Evolutionary conservation across 2,113 vertebrate genomes (phyloP).

Genomic region (Acanthisitta chloris): DNA sequence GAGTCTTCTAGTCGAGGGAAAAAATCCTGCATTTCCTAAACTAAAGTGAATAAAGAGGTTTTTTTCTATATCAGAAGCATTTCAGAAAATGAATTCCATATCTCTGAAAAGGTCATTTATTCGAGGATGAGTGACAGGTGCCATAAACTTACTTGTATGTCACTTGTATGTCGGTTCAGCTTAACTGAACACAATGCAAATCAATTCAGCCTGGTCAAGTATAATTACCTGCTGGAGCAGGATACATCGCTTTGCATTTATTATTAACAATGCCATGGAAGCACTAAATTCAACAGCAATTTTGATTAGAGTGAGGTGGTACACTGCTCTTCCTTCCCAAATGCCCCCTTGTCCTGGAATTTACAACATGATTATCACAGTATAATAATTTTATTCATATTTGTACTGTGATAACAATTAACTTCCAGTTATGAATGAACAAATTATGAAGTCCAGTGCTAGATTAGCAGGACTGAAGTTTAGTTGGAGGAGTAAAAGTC

Average conservation of each 20-base stretch:
- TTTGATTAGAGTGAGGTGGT: neutral
- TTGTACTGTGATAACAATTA: neutral
- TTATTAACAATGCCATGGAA: neutral
- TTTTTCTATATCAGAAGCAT: neutral
- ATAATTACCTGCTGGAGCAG: conserved; percentile 8
- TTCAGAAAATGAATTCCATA: conserved; percentile 38
- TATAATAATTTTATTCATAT: neutral
- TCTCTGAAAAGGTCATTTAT: conserved; percentile 8
- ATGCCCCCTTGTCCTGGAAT: neutral
- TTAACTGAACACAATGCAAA: conserved; percentile 31
- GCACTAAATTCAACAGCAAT: neutral
- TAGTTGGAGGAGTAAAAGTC: neutral
- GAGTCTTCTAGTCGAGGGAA: neutral
- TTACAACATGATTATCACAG: neutral
- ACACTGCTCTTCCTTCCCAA: neutral
- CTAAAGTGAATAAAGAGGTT: neutral
- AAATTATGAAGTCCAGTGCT: neutral
- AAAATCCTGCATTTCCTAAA: neutral
- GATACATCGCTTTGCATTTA: neutral
- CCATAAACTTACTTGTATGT: neutral
- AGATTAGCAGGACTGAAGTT: neutral
- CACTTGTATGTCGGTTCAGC: conserved; percentile 7
- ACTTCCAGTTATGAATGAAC: neutral
- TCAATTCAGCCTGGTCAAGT: conserved; percentile 6
- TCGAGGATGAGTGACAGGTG: neutral